phyloP scores from a whole-genome alignment of 2,113 vertebrate genomes.

The pig (Sus scrofa) region T2T-Sscrofa CM000812.6:30792001-30792500 shows the following conservation, averaged over 20 bases:
- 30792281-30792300: background rate
- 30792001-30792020: background rate
- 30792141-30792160: background rate
- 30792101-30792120: background rate
- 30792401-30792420: background rate
- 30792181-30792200: background rate
- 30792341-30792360: background rate
- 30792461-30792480: background rate
- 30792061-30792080: background rate
- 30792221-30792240: background rate
- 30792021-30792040: background rate
- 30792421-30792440: background rate
- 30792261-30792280: background rate
- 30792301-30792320: background rate
- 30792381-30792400: background rate
- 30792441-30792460: background rate
- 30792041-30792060: background rate
- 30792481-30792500: background rate
- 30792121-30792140: background rate
- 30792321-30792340: background rate
- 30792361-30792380: background rate
- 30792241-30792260: constrained; percentile 30
- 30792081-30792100: background rate
- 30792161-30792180: background rate
- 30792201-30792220: background rate